Conservation (phyloP, 2,797 vertebrate species). For the Onychomys arenicola region DNA sequence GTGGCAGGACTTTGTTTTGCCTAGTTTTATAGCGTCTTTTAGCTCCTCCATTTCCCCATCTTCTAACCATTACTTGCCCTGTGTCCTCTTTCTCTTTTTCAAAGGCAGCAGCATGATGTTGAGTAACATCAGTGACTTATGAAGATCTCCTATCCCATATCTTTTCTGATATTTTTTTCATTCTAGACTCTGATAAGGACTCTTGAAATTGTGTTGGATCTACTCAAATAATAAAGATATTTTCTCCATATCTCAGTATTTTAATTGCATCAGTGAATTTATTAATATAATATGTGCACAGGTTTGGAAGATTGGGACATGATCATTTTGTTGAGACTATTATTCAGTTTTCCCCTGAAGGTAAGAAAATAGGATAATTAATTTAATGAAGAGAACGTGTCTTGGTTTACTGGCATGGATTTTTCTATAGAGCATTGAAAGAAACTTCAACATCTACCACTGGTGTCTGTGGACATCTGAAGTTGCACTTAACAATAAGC, state of each 20-base stretch:
- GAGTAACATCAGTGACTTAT: not conserved
- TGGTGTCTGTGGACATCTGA: not conserved
- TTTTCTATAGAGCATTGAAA: fast-evolving
- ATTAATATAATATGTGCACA: not conserved
- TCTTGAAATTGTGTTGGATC: not conserved
- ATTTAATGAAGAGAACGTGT: not conserved
- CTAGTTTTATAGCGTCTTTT: not conserved
- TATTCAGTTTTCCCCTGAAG: not conserved
- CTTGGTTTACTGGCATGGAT: not conserved
- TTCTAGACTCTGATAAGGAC: not conserved
- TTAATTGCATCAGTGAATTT: not conserved
- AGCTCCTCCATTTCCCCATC: not conserved
- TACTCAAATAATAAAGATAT: not conserved
- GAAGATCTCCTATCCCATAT: not conserved
- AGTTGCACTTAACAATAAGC: not conserved
- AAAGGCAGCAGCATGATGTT: not conserved
- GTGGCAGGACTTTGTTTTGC: not conserved
- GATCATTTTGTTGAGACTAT: not conserved
- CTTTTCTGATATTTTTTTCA: not conserved
- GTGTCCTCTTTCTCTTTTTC: not conserved
- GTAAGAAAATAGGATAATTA: not conserved
- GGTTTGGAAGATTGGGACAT: not conserved
- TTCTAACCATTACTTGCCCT: not conserved
- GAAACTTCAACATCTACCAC: not conserved
- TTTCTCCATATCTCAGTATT: not conserved